These are phyloP conservation scores for Madoqua kirkii DNA, from an alignment of 2,113 vertebrate genomes.

Conservation along the genomic window DNA sequence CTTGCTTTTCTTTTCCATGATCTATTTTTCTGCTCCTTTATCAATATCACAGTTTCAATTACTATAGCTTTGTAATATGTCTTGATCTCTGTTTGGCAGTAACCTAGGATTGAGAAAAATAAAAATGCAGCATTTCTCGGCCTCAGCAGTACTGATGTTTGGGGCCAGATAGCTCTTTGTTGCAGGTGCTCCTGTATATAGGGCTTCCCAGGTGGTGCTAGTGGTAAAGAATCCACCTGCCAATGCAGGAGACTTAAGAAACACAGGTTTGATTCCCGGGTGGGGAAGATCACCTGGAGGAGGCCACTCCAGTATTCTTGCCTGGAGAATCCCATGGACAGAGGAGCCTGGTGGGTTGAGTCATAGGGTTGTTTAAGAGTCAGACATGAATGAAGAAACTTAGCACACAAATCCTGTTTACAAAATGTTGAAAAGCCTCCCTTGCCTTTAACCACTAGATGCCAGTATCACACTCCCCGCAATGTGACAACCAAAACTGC, in stretches of 20 bases:
- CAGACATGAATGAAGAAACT: neutral
- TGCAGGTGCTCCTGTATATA: neutral
- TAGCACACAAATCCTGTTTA: neutral
- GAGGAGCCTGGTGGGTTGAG: neutral
- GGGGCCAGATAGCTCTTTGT: neutral
- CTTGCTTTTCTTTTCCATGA: neutral
- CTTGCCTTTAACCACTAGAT: neutral
- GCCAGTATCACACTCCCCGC: neutral
- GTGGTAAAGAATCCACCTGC: neutral
- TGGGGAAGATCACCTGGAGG: neutral
- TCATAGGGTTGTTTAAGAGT: neutral
- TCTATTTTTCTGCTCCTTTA: neutral
- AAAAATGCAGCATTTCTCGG: neutral
- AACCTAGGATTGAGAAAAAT: neutral
- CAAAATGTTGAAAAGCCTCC: neutral
- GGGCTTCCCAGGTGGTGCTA: neutral
- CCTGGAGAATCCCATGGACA: neutral
- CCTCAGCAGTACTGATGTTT: neutral
- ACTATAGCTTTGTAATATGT: neutral
- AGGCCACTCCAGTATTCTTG: neutral
- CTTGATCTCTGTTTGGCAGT: neutral
- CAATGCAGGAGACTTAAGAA: neutral
- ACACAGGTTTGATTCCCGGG: neutral
- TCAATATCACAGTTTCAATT: neutral
- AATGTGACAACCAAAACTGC: neutral